These are phyloP conservation scores for Halichondria panicea DNA, from an alignment of 37 sponge, comb jelly and placozoan species.

Conservation along the genomic window DNA sequence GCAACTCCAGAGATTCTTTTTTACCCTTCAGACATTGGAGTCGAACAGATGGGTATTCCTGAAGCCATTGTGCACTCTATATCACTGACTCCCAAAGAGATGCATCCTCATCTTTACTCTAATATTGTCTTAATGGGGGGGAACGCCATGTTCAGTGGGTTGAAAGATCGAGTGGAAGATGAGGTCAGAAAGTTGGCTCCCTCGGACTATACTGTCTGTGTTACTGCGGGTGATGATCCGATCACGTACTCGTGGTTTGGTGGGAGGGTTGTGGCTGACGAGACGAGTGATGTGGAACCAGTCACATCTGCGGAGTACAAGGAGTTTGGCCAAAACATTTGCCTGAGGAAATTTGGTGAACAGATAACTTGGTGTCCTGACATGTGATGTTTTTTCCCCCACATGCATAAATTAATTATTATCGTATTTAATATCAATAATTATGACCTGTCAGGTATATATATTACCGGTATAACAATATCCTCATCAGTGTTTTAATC, in stretches of 20 bases:
- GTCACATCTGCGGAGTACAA: conserved; percentile 73
- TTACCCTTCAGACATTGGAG: conserved; percentile 94
- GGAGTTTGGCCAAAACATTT: conserved; percentile 76
- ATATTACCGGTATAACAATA: no score
- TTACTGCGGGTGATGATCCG: conserved; percentile 63
- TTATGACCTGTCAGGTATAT: no score
- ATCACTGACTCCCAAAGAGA: conserved; percentile 68
- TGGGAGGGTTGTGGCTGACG: conserved; percentile 27
- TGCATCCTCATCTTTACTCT: conserved; percentile 87
- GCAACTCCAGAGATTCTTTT: conserved; percentile 95
- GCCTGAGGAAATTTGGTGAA: conserved; percentile 46
- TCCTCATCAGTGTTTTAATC: no score
- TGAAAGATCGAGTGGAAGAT: conserved; percentile 60
- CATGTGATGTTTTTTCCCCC: no score
- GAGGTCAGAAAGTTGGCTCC: conserved; percentile 80
- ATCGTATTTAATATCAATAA: no score
- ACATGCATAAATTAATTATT: no score
- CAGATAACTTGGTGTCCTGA: conserved; percentile 29
- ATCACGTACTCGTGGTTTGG: conserved; percentile 79
- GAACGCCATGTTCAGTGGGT: conserved; percentile 77
- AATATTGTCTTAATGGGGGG: conserved; percentile 96
- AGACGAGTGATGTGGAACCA: conserved; percentile 6
- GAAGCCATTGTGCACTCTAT: conserved; percentile 88
- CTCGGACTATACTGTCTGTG: conserved; percentile 53
- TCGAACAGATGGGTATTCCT: conserved; percentile 88